phyloP scores from a whole-genome alignment of 2,113 vertebrate genomes.

The Phoxinus phoxinus region DNA sequence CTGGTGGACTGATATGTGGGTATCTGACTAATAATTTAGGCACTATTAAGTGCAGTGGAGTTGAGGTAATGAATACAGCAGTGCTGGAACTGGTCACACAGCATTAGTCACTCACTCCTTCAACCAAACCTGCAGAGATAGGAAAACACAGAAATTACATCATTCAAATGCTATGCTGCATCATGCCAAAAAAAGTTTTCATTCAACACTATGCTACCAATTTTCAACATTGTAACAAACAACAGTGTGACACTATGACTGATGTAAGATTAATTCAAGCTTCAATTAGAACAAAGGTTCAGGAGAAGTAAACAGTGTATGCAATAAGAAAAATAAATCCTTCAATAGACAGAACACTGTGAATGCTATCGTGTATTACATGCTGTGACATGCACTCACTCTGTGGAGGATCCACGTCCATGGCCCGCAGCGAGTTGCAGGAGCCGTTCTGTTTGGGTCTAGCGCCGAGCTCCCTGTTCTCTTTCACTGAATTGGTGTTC shows the following conservation, averaged over 20 bases:
- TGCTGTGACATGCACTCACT: constrained; percentile 62
- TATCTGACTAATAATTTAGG: not conserved
- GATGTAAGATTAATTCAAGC: not conserved
- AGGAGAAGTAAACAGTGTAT: not conserved
- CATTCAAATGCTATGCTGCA: not conserved
- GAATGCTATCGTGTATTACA: not conserved
- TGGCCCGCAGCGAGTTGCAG: constrained; percentile 52
- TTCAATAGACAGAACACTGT: not conserved
- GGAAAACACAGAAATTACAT: not conserved
- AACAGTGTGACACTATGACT: not conserved
- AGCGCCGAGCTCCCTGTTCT: constrained; percentile 67
- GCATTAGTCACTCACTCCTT: not conserved
- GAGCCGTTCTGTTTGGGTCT: constrained; percentile 72
- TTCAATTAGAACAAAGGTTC: not conserved
- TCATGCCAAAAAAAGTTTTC: not conserved
- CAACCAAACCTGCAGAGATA: constrained; percentile 29
- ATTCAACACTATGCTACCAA: not conserved
- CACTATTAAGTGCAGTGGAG: not conserved
- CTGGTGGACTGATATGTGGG: not conserved
- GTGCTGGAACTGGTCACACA: not conserved
- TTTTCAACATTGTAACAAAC: not conserved
- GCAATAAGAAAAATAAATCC: not conserved
- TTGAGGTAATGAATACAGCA: constrained; percentile 5
- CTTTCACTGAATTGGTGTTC: constrained; percentile 45
- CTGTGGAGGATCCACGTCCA: constrained; percentile 63